phyloP scores from a whole-genome alignment of 2,113 vertebrate genomes.

The Xenopus borealis region DNA sequence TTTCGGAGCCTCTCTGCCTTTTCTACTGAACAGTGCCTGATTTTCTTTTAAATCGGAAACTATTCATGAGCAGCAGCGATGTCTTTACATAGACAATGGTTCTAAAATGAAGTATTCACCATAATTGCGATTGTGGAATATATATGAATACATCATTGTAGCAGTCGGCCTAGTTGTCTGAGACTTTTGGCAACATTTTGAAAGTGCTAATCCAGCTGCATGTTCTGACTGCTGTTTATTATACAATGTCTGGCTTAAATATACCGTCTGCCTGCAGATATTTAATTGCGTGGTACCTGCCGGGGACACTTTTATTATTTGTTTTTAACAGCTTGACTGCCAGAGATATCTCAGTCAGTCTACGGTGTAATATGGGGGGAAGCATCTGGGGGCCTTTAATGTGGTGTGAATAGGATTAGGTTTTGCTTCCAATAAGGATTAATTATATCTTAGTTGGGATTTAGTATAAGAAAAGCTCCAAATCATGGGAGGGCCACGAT shows the following conservation, averaged over 20 bases:
- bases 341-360: neutral
- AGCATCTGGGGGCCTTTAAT: rapidly evolving
- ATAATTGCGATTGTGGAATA: constrained; percentile 49
- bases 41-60: constrained; percentile 29
- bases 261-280: constrained; percentile 32
- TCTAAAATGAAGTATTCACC: constrained; percentile 51
- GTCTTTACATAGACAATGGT: constrained; percentile 21
- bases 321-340: neutral
- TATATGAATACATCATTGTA: constrained; percentile 46
- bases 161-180: constrained; percentile 32
- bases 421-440: too few species aligned
- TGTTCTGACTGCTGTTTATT: constrained; percentile 35
- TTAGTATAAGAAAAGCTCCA: too few species aligned
- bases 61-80: constrained; percentile 42
- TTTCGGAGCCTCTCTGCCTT: constrained; percentile 6
- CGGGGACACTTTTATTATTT: neutral
- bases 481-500: too few species aligned
- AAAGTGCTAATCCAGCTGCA: constrained; percentile 44
- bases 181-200: constrained; percentile 26
- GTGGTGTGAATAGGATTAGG: too few species aligned
- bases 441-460: too few species aligned
- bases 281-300: constrained; percentile 29
- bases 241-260: constrained; percentile 31
- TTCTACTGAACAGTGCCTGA: constrained; percentile 24
- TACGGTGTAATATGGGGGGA: too few species aligned